Conservation (phyloP, 2,113 vertebrate genomes). For the Probosciger aterrimus region DNA sequence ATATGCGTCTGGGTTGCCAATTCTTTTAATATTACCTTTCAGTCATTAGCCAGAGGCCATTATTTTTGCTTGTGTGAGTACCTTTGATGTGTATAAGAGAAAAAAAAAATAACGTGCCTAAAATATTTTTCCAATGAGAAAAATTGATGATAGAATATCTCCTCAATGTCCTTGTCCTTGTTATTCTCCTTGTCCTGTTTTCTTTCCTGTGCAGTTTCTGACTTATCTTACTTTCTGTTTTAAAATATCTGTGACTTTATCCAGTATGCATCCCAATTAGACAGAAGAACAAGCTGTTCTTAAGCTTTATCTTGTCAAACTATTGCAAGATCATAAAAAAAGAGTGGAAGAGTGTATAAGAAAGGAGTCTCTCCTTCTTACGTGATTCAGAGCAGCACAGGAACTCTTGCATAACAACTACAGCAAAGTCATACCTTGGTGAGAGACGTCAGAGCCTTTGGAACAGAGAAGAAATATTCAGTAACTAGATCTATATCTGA, state of each 20-base stretch:
- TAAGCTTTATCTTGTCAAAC: neutral
- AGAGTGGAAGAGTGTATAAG: neutral
- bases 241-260: neutral
- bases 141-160: conserved; percentile 15
- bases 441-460: neutral
- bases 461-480: neutral
- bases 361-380: neutral
- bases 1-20: neutral
- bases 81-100: neutral
- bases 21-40: conserved; percentile 19
- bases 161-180: conserved; percentile 18
- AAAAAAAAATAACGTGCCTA: neutral
- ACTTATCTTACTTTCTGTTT: neutral
- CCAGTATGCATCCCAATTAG: neutral
- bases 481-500: neutral
- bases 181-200: conserved; percentile 1
- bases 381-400: neutral
- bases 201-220: neutral
- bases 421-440: neutral
- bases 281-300: neutral
- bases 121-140: conserved; percentile 32
- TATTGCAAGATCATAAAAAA: neutral
- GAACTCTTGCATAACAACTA: neutral
- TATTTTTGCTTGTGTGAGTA: conserved; percentile 59
- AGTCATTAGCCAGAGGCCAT: conserved; percentile 48